Percentiles rank a stretch among this genome's conserved stretches.
Conservation (phyloP, 2,888 invertebrate species). For the Acrobasis suavella region DNA sequence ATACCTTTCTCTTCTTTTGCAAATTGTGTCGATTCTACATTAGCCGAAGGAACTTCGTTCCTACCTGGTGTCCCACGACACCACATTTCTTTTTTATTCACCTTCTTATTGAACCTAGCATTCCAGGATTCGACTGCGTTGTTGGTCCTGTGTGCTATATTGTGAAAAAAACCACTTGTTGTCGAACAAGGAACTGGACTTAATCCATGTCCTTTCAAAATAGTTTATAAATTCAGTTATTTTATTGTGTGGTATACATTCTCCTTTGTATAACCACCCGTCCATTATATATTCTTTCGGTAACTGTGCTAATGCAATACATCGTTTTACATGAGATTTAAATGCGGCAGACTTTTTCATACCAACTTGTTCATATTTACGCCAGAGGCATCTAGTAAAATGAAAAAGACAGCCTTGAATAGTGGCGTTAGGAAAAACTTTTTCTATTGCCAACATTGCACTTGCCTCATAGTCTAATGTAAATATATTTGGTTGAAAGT, state of each 20-base stretch:
- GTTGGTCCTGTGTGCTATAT: background rate
- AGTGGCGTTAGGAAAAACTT: slow-evolving; percentile 21
- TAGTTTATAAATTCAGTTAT: background rate
- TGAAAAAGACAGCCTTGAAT: slow-evolving; percentile 26
- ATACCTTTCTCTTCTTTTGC: no score
- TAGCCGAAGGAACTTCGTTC: no score
- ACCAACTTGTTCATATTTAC: slow-evolving; percentile 2
- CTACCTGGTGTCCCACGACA: no score
- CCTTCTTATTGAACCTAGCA: slow-evolving; percentile 4
- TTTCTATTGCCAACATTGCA: slow-evolving; percentile 24
- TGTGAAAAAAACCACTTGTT: background rate
- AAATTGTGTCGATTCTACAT: no score
- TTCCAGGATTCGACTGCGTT: slow-evolving; percentile 7
- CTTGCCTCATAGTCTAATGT: slow-evolving; percentile 25
- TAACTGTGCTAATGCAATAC: slow-evolving; percentile 4
- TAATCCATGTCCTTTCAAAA: slow-evolving; percentile 1
- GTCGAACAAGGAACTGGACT: background rate
- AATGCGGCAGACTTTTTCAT: slow-evolving; percentile 1
- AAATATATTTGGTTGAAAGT: slow-evolving; percentile 23
- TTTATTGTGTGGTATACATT: background rate
- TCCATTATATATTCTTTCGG: background rate
- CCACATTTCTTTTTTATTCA: slow-evolving; percentile 13
- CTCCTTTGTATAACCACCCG: slow-evolving; percentile 3
- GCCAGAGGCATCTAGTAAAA: slow-evolving; percentile 19
- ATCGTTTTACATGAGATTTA: background rate